A percentile compares a stretch with the other conserved stretches of the same genome.
Conservation (phyloP, 2,888 invertebrate species). For the Stramonita haemastoma region DNA sequence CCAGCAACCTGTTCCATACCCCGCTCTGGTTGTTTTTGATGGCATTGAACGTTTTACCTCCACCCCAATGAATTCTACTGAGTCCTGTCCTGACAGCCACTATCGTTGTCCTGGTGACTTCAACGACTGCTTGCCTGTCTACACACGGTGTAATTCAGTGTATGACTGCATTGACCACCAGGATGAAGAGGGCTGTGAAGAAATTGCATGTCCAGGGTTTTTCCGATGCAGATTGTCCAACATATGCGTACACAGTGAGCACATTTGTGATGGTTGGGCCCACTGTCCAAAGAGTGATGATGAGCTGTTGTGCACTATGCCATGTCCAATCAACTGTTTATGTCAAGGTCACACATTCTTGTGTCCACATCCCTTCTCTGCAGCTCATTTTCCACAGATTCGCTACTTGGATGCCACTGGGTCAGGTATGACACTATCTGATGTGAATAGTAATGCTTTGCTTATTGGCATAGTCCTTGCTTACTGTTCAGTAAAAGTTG, state of each 20-base stretch:
- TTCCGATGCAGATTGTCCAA: no score
- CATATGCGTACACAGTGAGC: no score
- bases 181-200: no score
- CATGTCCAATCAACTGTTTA: not conserved
- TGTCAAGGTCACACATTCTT: not conserved
- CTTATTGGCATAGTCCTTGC: not conserved
- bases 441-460: not conserved
- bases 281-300: not conserved
- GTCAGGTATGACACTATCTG: not conserved
- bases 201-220: no score
- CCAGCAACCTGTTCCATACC: not conserved
- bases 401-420: no score
- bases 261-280: not conserved
- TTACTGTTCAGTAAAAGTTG: not conserved
- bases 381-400: not conserved
- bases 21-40: not conserved
- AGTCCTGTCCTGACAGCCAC: no score
- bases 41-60: not conserved
- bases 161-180: no score
- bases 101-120: no score
- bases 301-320: not conserved
- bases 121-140: no score
- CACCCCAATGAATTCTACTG: no score
- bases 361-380: not conserved
- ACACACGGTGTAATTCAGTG: no score